These are phyloP conservation scores for Meandrusa payeni DNA, from an alignment of 2,888 invertebrate species.

Conservation along the genomic window DNA sequence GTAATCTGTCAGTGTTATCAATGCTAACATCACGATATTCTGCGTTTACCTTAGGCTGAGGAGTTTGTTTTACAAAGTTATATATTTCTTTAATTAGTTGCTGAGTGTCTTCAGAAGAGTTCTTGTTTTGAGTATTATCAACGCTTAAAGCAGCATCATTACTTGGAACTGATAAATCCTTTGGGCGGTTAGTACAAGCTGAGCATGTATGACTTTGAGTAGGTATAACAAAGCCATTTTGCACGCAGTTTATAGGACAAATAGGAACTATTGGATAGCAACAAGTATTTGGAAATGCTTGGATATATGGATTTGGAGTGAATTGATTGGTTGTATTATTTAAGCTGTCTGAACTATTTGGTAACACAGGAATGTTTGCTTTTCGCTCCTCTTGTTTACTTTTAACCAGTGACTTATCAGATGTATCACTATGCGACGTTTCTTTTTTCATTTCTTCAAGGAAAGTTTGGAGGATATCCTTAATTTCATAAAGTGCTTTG, in stretches of 20 bases:
- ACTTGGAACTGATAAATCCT: constrained; percentile 36
- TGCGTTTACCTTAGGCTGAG: constrained; percentile 35
- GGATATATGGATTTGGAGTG: constrained; percentile 31
- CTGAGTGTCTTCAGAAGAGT: constrained; percentile 49
- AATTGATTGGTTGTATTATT: constrained; percentile 39
- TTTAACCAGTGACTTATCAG: constrained; percentile 10
- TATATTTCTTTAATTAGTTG: constrained; percentile 69
- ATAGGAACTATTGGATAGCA: constrained; percentile 63
- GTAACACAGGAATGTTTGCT: constrained; percentile 31
- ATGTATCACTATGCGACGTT: constrained; percentile 39
- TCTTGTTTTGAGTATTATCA: constrained; percentile 30
- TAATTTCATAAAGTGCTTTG: constrained; percentile 66
- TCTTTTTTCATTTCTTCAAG: constrained; percentile 67
- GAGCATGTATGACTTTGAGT: constrained; percentile 53
- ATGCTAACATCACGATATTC: constrained; percentile 28
- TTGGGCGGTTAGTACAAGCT: constrained; percentile 42
- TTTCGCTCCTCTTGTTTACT: constrained; percentile 28
- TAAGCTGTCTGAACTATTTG: constrained; percentile 40
- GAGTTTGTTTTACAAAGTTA: constrained; percentile 56
- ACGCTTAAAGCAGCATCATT: constrained; percentile 36
- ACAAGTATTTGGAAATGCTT: constrained; percentile 51
- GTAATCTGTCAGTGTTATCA: constrained; percentile 10
- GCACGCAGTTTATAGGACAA: constrained; percentile 59
- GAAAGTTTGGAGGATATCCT: constrained; percentile 64
- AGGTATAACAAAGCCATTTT: constrained; percentile 50